Base-by-base conservation (phyloP, 2,113 vertebrate genomes). In the Eubucco bourcierii region DNA sequence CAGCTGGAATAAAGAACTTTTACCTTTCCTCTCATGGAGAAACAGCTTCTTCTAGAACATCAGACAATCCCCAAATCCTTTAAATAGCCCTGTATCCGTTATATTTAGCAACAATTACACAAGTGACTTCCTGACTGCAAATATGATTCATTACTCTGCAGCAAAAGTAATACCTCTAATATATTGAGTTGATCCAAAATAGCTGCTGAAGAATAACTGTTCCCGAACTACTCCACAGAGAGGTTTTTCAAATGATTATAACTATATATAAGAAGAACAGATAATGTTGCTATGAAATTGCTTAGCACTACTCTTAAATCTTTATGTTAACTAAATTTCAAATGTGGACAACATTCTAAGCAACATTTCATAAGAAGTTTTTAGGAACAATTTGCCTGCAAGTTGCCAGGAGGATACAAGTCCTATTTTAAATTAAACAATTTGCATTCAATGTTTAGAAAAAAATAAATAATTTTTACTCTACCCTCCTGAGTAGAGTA, bases 161-260 rank as follows among this genome's bases (percentile, higher is more conserved):
- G 85, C 41, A 96, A 53, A 88, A 95, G 78, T 94, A 90, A 91
- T 88, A 93, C 80, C 82, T 95, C 80, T 91, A 94, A 94, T 94
- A 95, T 88, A 90, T 92, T 72, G 95, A 92, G 59, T 70, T 94
- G 80, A 88, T 86, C 88, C 77, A 93, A 94, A 96, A 96, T 96
- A 96, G 92, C 95, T 95, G 50, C 74, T 81, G 86, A 90, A 65
- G 94, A 93, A 92, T 37, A 94, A 80, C 59, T 91, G 68, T 64
- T 91, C 46, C 92, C 92, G 77, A 93, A 70, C 74, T 68, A 31
- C 46, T 84, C 46, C n/a, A 50, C n/a, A 25, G 73, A 82, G 25
- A 79, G 61, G 73, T 80, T 72, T 75, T 1, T 12, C 1, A 74
- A 90, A 84, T 46, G 1, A 75, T 86, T 81, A 13, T 65, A 88